A percentile compares a stretch with the other conserved stretches of the same genome.
phyloP scores from a whole-genome alignment of 2,797 vertebrate genomes.

The Molossus molossus region DNA sequence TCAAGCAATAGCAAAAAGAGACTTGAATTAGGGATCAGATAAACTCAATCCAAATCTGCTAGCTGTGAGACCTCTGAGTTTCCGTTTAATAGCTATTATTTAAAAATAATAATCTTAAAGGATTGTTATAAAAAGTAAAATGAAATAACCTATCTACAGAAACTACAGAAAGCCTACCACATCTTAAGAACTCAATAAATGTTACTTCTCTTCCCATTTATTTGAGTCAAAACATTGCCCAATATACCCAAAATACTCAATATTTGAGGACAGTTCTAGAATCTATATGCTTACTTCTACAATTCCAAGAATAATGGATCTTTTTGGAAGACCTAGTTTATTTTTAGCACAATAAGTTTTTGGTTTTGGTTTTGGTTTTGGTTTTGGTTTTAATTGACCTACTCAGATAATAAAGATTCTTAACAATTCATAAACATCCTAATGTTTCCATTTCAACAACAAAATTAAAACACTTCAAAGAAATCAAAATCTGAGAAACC shows the following conservation, averaged over 20 bases:
- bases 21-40: not conserved
- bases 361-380: not conserved
- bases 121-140: not conserved
- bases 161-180: not conserved
- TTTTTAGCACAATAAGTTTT: not conserved
- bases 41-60: not conserved
- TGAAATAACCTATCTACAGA: not conserved
- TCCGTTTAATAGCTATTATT: not conserved
- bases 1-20: constrained; percentile 2
- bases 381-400: not conserved
- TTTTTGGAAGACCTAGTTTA: not conserved
- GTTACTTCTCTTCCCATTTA: not conserved
- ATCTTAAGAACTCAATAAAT: not conserved
- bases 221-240: not conserved
- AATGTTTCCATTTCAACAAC: constrained; percentile 8
- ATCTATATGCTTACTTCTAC: not conserved
- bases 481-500: constrained; percentile 9
- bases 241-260: not conserved
- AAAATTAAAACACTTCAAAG: constrained; percentile 2
- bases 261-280: constrained; percentile 3
- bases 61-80: not conserved
- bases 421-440: not conserved
- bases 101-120: not conserved
- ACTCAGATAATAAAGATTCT: not conserved
- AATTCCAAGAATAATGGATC: not conserved